Base-by-base conservation (phyloP, 2,888 invertebrate genomes). In the Brachyopa scutellaris region DNA sequence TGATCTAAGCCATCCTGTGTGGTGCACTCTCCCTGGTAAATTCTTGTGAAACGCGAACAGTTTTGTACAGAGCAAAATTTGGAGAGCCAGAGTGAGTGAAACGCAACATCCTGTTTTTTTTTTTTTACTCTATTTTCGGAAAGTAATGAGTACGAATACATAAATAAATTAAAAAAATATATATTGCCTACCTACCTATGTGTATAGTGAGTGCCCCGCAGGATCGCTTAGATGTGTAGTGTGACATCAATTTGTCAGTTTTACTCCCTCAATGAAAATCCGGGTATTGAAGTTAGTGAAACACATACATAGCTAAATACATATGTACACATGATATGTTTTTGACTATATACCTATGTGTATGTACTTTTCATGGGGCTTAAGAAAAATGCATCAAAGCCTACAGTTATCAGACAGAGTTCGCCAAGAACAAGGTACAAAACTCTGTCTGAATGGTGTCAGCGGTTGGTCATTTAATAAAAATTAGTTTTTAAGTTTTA, bases 371-470 rank as follows among this genome's bases (percentile, higher is more conserved):
- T 8, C 26, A 47, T 1, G n/a, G 61, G 36, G 62, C 55, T 42
- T 17, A 11, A 51, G 49, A 23, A 74, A 33, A 47, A 33, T 51
- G 29, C 51, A 70, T 13, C 49, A 42, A 15, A 26, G 38, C 38
- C 80, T 59, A 87, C 88, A 89, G 88, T 88, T 88, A 87, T 88
- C 90, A 88, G 90, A 88, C 89, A 89, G 90, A 89, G 89, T 88
- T 88, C 88, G 85, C 85, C 87, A 86, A 87, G 88, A 88, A 87
- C 88, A 86, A 85, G 83, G 83, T 69, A 61, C 67, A 42, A 74
- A 83, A 88, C 90, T 90, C 89, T 88, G 89, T 89, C 89, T 88
- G 90, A 87, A 89, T 87, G 87, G 87, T 88, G 88, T 88, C 86
- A 85, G 85, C 79, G 80, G 67, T 84, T 79, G 79, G 80, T 84